Percentiles rank a stretch among this genome's conserved stretches.
phyloP scores from a whole-genome alignment of 2,113 vertebrate species.

The Ranitomeya variabilis region DNA sequence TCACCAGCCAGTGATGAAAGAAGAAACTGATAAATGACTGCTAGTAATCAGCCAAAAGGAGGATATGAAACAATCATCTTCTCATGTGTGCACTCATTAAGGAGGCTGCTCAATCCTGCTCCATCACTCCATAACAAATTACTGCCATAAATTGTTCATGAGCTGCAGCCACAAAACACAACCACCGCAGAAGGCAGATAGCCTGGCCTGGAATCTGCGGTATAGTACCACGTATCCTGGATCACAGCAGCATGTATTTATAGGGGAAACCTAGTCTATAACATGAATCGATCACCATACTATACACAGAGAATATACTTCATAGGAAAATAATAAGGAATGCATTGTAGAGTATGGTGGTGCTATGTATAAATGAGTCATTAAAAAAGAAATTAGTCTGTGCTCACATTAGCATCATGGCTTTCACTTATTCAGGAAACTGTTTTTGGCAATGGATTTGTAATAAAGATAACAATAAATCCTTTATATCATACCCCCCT shows the following conservation, averaged over 20 bases:
- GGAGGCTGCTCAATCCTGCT: conserved; percentile 18
- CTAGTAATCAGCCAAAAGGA: conserved; percentile 19
- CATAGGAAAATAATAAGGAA: not conserved
- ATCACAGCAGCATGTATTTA: not conserved
- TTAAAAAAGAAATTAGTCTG: not conserved
- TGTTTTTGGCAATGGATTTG: not conserved
- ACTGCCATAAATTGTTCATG: conserved; percentile 47
- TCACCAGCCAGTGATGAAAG: not conserved
- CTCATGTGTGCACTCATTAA: conserved; percentile 30
- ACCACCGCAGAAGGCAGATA: not conserved
- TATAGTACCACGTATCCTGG: not conserved
- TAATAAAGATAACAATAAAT: too few species aligned
- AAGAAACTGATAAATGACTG: conserved; percentile 15
- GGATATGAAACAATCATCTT: conserved; percentile 37
- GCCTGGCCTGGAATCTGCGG: not conserved
- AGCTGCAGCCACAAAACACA: conserved; percentile 12
- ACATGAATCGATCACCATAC: not conserved
- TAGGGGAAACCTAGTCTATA: not conserved
- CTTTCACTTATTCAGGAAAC: not conserved
- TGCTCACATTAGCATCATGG: not conserved
- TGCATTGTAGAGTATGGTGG: not conserved
- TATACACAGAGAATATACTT: not conserved
- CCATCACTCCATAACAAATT: conserved; percentile 51
- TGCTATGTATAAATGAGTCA: not conserved
- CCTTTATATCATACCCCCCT: too few species aligned